Percentiles rank a stretch among this genome's conserved stretches.
phyloP scores from a whole-genome alignment of 1,140 invertebrate species.

The Hermetia illucens region DNA sequence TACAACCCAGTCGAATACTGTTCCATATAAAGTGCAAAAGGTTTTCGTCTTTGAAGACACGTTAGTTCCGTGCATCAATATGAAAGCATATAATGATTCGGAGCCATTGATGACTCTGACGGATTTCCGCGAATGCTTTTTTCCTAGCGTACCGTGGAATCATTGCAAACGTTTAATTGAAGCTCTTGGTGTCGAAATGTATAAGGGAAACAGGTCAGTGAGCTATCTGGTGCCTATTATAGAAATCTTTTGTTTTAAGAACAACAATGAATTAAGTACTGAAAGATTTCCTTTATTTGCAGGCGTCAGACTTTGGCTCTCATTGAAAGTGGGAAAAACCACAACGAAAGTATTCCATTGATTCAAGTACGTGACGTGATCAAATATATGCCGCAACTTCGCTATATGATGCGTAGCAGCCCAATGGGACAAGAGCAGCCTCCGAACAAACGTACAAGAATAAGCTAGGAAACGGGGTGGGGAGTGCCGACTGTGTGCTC shows the following conservation, averaged over 20 bases:
- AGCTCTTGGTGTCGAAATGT: conserved; percentile 61
- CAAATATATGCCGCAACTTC: conserved; percentile 72
- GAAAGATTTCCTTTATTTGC: conserved; percentile 9
- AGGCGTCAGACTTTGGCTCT: conserved; percentile 61
- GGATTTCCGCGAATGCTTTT: conserved; percentile 66
- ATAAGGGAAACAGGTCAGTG: conserved; percentile 65
- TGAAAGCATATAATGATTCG: conserved; percentile 64
- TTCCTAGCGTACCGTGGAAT: conserved; percentile 53
- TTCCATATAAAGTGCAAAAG: conserved; percentile 52
- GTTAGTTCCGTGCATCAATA: conserved; percentile 72
- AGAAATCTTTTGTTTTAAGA: too few species aligned
- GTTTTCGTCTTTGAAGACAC: conserved; percentile 56
- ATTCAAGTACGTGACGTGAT: conserved; percentile 69
- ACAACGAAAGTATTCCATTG: conserved; percentile 46
- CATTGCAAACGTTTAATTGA: conserved; percentile 64
- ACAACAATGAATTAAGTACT: too few species aligned
- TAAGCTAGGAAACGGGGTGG: conserved; percentile 32
- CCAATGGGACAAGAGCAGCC: conserved; percentile 24
- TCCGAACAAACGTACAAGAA: conserved; percentile 24
- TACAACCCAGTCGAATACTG: conserved; percentile 18
- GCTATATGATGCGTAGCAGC: conserved; percentile 55
- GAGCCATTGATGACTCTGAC: conserved; percentile 69
- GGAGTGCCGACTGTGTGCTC: conserved; percentile 32
- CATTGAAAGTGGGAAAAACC: conserved; percentile 55
- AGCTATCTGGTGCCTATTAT: too few species aligned